Base-by-base conservation (phyloP, 53 echinoderm and acorn worm species). In the Temnopleurus reevesii region DNA sequence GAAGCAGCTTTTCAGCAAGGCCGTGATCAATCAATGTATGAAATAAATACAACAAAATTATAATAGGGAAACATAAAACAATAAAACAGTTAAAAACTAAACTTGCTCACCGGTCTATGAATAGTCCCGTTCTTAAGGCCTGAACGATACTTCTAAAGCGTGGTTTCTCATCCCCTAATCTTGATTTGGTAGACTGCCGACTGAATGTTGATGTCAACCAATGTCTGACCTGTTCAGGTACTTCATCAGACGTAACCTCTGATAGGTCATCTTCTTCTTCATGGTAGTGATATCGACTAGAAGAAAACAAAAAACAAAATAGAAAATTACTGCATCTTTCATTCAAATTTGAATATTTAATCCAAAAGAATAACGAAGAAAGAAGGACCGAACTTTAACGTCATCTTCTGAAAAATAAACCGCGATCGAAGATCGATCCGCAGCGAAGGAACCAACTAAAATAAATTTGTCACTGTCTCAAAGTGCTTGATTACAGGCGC, bases 191-290 rank as follows among this genome's bases (percentile, higher is more conserved):
- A 29, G 94, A 96, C 60, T 95, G 98, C 41, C 98, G 91, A 81
- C 95, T 96, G 76, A 98, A 98, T 29, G 98, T 98, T 34, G 98
- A 98, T n/a, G 98, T 96, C 91, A 98, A 63, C 98, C 98, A 98
- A 81, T 98, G 94, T 58, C 98, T 91, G 17, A 98, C 98, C 86
- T 98, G 95, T 34, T 98, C 95, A 3, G 98, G 98, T 21, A 98
- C 96, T 21, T 95, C 98, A 34, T 98, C 98, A n/a, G 98, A 93
- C 46, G 94, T 93, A 55, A 98, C 98, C 89, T 98, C 98, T 3
- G 95, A 96, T 23, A 98, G 92, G 55, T 96, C 95, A 60, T 98
- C 98, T 31, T 98, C 95, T 12, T 97, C 97, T 44, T 94, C 94
- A 49, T 97, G 94, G 59, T 90, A 90, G 56, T 90, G 91, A 90